Percentiles rank a stretch among this genome's conserved stretches.
Conservation (phyloP, 2,113 vertebrate genomes). For the Beaufortia kweichowensis region DNA sequence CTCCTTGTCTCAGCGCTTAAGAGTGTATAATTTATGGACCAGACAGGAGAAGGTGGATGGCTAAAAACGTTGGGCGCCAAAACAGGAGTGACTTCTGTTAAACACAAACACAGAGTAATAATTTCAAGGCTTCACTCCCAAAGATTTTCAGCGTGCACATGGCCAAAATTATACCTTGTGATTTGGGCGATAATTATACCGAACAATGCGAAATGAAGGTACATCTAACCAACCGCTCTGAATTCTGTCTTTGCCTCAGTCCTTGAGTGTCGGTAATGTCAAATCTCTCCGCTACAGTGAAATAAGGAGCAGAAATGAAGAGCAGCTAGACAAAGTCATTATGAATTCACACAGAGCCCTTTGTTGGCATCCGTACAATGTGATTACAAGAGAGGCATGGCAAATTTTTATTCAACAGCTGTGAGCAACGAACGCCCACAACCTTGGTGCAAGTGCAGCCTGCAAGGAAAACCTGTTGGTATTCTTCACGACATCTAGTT, state of each 20-base stretch:
- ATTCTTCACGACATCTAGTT: neutral
- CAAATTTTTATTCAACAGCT: slow-evolving; percentile 42
- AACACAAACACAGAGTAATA: no score
- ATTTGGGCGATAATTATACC: neutral
- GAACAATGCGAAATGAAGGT: neutral
- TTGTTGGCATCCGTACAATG: slow-evolving; percentile 39
- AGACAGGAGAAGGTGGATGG: no score
- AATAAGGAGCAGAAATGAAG: slow-evolving; percentile 19
- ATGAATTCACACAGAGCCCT: slow-evolving; percentile 37
- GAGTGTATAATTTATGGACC: no score
- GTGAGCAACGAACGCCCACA: slow-evolving; percentile 38
- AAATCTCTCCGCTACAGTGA: slow-evolving; percentile 10
- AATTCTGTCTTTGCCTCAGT: slow-evolving; percentile 3
- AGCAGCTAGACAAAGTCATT: slow-evolving; percentile 14
- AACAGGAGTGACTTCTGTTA: no score
- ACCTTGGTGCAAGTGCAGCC: slow-evolving; percentile 26
- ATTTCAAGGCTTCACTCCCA: no score
- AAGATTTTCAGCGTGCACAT: no score
- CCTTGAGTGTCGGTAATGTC: slow-evolving; percentile 25
- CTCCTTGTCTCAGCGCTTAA: no score
- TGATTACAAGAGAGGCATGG: slow-evolving; percentile 39
- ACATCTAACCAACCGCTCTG: slow-evolving; percentile 26
- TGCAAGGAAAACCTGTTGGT: slow-evolving; percentile 29
- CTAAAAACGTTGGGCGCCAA: no score
- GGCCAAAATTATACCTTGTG: neutral